Evolutionary conservation across 1,140 invertebrate species (phyloP).

Genomic region (Daktulosphaira vitifoliae): DNA sequence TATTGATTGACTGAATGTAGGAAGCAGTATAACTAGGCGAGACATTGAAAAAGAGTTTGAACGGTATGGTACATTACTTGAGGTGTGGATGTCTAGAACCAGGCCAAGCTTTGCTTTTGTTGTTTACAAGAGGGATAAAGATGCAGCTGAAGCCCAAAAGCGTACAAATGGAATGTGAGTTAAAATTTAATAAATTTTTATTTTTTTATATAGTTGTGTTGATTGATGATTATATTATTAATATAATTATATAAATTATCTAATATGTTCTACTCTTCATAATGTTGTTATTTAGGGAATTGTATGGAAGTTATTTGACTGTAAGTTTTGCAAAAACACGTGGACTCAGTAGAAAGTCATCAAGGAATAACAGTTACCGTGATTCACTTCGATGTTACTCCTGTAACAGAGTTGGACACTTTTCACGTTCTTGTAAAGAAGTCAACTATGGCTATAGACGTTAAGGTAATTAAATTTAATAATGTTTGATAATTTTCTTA

Average conservation of each 20-base stretch:
- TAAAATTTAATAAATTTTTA: not conserved
- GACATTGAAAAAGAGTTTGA: constrained; percentile 34
- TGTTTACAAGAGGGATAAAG: constrained; percentile 34
- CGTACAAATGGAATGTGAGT: constrained; percentile 34
- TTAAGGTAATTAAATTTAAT: constrained; percentile 21
- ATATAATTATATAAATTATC: not conserved
- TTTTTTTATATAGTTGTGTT: not conserved
- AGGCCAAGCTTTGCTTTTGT: constrained; percentile 36
- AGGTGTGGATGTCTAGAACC: constrained; percentile 35
- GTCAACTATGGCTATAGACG: constrained; percentile 35
- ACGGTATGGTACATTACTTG: constrained; percentile 34
- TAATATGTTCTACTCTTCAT: not conserved
- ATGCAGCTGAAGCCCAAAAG: constrained; percentile 35
- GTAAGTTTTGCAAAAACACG: constrained; percentile 35
- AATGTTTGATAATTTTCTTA: too few relatives aligned
- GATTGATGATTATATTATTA: not conserved
- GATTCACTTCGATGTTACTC: constrained; percentile 32
- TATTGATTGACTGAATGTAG: constrained; percentile 16
- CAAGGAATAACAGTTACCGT: constrained; percentile 25
- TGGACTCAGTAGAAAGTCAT: constrained; percentile 24
- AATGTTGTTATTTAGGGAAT: constrained; percentile 18
- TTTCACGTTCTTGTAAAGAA: constrained; percentile 35
- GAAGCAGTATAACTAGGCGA: constrained; percentile 28
- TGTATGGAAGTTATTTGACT: constrained; percentile 33
- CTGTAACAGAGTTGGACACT: constrained; percentile 34